Evolutionary conservation across 1,140 invertebrate species (phyloP).

Genomic region (Nylanderia fulva): DNA sequence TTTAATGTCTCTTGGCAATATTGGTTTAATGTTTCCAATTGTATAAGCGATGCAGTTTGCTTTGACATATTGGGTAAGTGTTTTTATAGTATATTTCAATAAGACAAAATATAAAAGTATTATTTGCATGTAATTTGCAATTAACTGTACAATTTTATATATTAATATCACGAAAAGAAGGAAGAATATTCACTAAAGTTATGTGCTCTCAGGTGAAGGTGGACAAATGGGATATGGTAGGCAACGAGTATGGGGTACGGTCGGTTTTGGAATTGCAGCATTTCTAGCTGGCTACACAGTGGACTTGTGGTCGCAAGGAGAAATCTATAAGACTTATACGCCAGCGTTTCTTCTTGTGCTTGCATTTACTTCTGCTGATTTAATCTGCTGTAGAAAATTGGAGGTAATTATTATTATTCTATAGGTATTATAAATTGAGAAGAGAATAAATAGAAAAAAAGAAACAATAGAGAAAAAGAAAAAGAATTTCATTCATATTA

Average conservation of each 20-base stretch:
- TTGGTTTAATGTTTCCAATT: slow-evolving; percentile 92
- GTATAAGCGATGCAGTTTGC: slow-evolving; percentile 92
- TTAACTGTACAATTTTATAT: background rate
- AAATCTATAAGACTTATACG: slow-evolving; percentile 88
- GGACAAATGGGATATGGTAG: slow-evolving; percentile 90
- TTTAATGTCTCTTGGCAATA: slow-evolving; percentile 90
- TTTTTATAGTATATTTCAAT: slow-evolving; percentile 23
- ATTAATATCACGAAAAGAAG: background rate
- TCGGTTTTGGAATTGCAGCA: slow-evolving; percentile 90
- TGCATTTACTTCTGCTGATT: slow-evolving; percentile 87
- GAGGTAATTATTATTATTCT: slow-evolving; percentile 87
- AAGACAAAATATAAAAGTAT: background rate
- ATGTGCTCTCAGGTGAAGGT: slow-evolving; percentile 84
- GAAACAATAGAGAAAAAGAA: background rate
- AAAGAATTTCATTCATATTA: background rate
- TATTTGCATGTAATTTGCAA: background rate
- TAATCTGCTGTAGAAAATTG: slow-evolving; percentile 88
- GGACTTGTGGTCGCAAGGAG: slow-evolving; percentile 86
- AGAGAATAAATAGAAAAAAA: slow-evolving; percentile 32
- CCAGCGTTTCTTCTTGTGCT: slow-evolving; percentile 90
- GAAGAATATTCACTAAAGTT: background rate
- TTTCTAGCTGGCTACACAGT: slow-evolving; percentile 89
- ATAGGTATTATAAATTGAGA: background rate
- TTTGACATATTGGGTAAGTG: slow-evolving; percentile 94
- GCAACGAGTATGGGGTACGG: slow-evolving; percentile 92